Evolutionary conservation across 2,797 vertebrate species (phyloP), one percentile per base, ranked within the genome.

Genomic region (Typhlichthys eigenmanni): DNA sequence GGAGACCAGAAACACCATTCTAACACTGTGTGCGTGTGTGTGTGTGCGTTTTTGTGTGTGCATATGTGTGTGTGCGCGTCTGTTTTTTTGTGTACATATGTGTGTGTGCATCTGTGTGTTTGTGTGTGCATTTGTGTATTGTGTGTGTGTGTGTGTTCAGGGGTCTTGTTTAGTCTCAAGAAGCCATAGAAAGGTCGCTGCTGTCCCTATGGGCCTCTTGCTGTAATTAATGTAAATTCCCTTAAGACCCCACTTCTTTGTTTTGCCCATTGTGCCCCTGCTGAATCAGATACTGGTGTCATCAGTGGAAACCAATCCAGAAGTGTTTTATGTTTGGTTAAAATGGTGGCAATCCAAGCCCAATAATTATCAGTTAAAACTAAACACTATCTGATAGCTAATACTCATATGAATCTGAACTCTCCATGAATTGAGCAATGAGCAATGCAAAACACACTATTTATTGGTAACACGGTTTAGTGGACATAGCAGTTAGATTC

Each of bases 211-310:
- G 76, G 87, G 82, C 78, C 76, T 78, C 81, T 76, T 79, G 67
- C 79, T 85, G 87, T 91, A 90, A 92, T 91, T 91, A 85, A 88
- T 90, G 87, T 92, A 89, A 89, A 90, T 85, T 90, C 84, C 80
- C 72, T 78, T 76, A 87, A 89, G 80, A 86, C 64, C 46, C 8
- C 1, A 0, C 38, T 34, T 0, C 57, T 75, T 75, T 89, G 86
- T 72, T 88, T 88, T 87, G 74, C 43, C 43, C 60, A 24, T 71
- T 76, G 80, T 80, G 66, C 70, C 50, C 47, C n/a, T 53, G 60
- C 60, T 56, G 45, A 62, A 64, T 79, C 76, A 9, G 69, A 75
- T 24, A 65, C 72, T 47, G 5, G 34, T 17, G 19, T 59, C 56
- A 59, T 16, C 49, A 47, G 13, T 6, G 13, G 17, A 13, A 32